Evolutionary conservation across 30 jellyfish, hydroid and myxozoan genomes (phyloP).

Genomic region (Haliclystus octoradiatus): DNA sequence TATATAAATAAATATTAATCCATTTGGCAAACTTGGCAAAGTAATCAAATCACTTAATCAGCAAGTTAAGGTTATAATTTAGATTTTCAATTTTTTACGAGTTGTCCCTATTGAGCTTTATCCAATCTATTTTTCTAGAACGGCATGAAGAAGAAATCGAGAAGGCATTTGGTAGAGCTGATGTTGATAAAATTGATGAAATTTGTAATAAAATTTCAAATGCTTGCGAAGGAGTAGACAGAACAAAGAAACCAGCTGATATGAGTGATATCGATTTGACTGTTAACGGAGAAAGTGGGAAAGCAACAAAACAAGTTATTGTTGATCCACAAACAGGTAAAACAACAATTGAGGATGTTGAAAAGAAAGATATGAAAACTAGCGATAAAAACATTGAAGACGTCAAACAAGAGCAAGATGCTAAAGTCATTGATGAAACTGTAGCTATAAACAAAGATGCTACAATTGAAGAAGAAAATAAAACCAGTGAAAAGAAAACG

Average conservation of each 20-base stretch:
- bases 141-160: constrained; percentile 86
- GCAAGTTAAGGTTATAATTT: no score
- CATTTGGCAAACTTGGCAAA: no score
- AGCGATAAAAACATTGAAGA: no score
- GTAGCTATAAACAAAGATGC: no score
- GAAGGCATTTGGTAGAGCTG: constrained; percentile 26
- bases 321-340: constrained; percentile 49
- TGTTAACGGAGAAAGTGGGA: constrained; percentile 33
- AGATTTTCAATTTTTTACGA: background rate
- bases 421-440: no score
- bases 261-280: constrained; percentile 60
- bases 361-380: no score
- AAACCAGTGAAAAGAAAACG: no score
- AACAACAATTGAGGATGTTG: constrained; percentile 3
- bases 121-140: constrained; percentile 31
- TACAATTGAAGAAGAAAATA: no score
- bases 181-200: constrained; percentile 21
- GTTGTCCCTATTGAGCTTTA: background rate
- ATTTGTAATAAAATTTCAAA: constrained; percentile 42
- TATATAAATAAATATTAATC: no score
- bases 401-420: no score
- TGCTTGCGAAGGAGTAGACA: constrained; percentile 64
- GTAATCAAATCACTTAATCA: no score
- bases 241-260: constrained; percentile 26
- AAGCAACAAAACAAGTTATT: constrained; percentile 8